phyloP scores from a whole-genome alignment of 2,113 vertebrate genomes.

The Eudyptes chrysolophus region DNA sequence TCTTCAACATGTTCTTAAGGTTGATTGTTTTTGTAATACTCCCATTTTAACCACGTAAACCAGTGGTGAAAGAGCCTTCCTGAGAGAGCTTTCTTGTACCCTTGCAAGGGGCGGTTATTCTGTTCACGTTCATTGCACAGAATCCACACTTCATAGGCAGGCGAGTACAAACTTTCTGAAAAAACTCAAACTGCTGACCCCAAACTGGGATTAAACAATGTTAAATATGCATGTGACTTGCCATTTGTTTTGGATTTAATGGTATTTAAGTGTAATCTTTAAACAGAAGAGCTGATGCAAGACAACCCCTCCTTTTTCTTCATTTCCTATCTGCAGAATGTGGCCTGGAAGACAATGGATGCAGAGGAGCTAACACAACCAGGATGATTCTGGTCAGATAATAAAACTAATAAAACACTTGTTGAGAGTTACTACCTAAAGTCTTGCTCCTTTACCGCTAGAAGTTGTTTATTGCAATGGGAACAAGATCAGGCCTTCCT shows the following conservation, averaged over 20 bases:
- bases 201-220: background rate
- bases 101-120: background rate
- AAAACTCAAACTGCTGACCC: background rate
- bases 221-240: background rate
- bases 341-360: background rate
- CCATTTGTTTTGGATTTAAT: background rate
- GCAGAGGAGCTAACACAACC: background rate
- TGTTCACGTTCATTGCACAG: background rate
- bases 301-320: background rate
- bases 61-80: background rate
- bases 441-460: background rate
- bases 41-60: background rate
- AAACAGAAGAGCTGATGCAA: background rate
- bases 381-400: background rate
- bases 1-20: background rate
- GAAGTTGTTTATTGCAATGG: background rate
- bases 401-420: background rate
- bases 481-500: background rate
- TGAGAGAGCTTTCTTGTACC: background rate
- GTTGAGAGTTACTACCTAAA: background rate
- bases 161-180: background rate
- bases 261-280: background rate
- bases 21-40: background rate
- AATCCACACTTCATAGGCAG: background rate
- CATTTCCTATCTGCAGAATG: background rate